phyloP scores from a whole-genome alignment of 2,888 invertebrate genomes.

The Aleiodes leptofemur region DNA sequence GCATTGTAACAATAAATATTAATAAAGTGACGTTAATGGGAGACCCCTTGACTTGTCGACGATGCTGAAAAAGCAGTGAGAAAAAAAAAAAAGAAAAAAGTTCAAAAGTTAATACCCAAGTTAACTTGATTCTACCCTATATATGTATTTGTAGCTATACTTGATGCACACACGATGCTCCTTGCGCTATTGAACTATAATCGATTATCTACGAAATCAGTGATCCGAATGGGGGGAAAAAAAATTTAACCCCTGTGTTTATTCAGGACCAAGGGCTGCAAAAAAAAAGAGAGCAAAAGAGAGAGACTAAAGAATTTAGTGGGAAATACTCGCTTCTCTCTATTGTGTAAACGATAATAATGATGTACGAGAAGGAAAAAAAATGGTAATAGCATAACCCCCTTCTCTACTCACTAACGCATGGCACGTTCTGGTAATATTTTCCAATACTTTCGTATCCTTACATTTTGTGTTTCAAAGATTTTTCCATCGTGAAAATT shows the following conservation, averaged over 20 bases:
- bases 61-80: constrained; percentile 29
- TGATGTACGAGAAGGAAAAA: constrained; percentile 47
- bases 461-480: neutral
- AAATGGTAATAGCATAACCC: constrained; percentile 28
- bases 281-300: neutral
- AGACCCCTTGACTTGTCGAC: constrained; percentile 24
- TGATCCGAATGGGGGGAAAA: constrained; percentile 51
- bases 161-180: constrained; percentile 25
- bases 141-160: constrained; percentile 42
- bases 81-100: constrained; percentile 40
- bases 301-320: neutral
- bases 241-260: constrained; percentile 52
- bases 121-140: constrained; percentile 5
- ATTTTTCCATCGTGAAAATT: constrained; percentile 6
- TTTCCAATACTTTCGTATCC: constrained; percentile 31
- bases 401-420: neutral
- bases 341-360: constrained; percentile 53
- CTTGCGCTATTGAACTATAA: constrained; percentile 53
- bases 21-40: constrained; percentile 16
- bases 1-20: constrained; percentile 7
- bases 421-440: constrained; percentile 37
- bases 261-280: constrained; percentile 45
- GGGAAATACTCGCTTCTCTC: constrained; percentile 19
- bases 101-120: constrained; percentile 49
- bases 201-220: constrained; percentile 58